Conservation (phyloP, 2,888 invertebrate species). For the Electrophaes corylata region DNA sequence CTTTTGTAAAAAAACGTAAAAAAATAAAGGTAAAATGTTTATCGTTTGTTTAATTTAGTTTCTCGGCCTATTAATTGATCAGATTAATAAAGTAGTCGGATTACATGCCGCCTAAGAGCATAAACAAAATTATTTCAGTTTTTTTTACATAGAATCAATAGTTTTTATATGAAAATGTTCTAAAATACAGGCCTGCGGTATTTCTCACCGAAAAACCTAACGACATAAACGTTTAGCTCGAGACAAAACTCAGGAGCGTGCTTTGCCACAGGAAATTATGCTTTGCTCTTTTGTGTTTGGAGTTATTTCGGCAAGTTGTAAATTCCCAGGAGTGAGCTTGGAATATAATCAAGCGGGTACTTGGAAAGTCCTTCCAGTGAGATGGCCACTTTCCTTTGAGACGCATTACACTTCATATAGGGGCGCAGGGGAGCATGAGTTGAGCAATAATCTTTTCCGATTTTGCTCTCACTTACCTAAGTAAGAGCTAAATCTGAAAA, state of each 20-base stretch:
- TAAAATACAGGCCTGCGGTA: neutral
- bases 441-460: constrained; percentile 26
- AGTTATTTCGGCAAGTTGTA: constrained; percentile 41
- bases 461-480: constrained; percentile 15
- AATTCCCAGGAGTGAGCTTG: constrained; percentile 38
- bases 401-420: constrained; percentile 39
- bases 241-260: neutral
- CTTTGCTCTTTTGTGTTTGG: constrained; percentile 38
- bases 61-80: too few relatives aligned
- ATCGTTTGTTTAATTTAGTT: too few relatives aligned
- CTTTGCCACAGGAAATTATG: constrained; percentile 35
- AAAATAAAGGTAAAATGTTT: too few relatives aligned
- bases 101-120: too few relatives aligned
- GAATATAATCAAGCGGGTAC: constrained; percentile 59
- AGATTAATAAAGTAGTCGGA: too few relatives aligned
- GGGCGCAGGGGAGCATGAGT: constrained; percentile 20
- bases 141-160: too few relatives aligned
- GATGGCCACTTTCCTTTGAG: constrained; percentile 49
- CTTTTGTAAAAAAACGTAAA: too few relatives aligned
- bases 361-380: constrained; percentile 48
- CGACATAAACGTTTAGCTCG: neutral
- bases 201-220: neutral
- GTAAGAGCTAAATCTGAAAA: too few relatives aligned
- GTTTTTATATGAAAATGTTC: neutral
- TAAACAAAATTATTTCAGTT: too few relatives aligned